Percentiles rank a stretch among this genome's conserved stretches.
Evolutionary conservation across 2,113 vertebrate species (phyloP).

Genomic region (Phylloscopus trochiloides): DNA sequence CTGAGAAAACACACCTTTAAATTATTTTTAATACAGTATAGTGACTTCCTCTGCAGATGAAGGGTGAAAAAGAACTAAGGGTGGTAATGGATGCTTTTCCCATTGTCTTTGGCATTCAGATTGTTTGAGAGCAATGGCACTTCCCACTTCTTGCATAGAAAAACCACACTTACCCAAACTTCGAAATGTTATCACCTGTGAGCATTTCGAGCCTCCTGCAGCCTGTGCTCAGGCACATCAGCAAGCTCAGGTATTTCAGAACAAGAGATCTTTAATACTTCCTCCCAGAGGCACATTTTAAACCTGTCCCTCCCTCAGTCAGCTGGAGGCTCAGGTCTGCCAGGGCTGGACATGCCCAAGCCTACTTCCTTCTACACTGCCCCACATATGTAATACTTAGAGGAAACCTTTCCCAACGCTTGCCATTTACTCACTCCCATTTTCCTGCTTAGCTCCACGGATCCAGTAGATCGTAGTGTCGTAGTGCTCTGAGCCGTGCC

Average conservation of each 20-base stretch:
- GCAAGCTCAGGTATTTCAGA: neutral
- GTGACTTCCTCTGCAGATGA: neutral
- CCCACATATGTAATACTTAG: rapidly evolving
- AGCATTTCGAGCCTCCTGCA: rapidly evolving
- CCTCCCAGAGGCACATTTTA: neutral
- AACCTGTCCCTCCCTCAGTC: neutral
- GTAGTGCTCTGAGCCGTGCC: neutral
- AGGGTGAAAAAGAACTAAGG: neutral
- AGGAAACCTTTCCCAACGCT: neutral
- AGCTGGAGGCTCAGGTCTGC: neutral
- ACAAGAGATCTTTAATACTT: neutral
- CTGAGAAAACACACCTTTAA: neutral
- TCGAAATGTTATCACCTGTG: neutral
- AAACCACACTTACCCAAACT: neutral
- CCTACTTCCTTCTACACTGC: neutral
- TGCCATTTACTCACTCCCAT: neutral
- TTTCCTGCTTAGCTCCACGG: neutral
- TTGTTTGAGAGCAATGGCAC: neutral
- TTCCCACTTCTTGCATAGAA: neutral
- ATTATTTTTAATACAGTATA: neutral
- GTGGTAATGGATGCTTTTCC: neutral
- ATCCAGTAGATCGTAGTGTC: rapidly evolving
- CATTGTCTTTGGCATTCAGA: neutral
- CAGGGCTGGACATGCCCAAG: neutral
- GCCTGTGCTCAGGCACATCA: neutral